Evolutionary conservation across 2,113 vertebrate genomes (phyloP).

Genomic region (Anser cygnoides): DNA sequence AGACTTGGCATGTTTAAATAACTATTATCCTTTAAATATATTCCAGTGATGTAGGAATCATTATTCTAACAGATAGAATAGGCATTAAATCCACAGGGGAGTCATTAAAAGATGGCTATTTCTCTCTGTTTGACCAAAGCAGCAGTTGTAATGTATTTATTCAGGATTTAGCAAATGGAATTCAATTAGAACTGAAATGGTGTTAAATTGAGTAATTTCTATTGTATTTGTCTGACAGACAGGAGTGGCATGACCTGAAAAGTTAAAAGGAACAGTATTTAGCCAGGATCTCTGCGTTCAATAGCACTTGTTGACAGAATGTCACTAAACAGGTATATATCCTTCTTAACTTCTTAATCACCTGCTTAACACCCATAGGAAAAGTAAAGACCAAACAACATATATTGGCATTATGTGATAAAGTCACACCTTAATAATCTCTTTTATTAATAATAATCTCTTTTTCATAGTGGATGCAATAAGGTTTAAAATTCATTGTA

Average conservation of each 20-base stretch:
- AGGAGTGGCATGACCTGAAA: slow-evolving; percentile 57
- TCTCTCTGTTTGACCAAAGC: slow-evolving; percentile 74
- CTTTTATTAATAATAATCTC: neutral
- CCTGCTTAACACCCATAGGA: neutral
- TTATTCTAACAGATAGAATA: slow-evolving; percentile 76
- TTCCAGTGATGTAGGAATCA: slow-evolving; percentile 70
- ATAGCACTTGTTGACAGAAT: slow-evolving; percentile 25
- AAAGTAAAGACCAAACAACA: neutral
- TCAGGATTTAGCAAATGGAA: slow-evolving; percentile 82
- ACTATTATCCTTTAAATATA: slow-evolving; percentile 73
- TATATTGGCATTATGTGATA: neutral
- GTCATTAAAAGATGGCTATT: slow-evolving; percentile 77
- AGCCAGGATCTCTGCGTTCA: neutral
- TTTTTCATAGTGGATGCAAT: neutral
- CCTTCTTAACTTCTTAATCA: slow-evolving; percentile 36
- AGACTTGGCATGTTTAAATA: slow-evolving; percentile 75
- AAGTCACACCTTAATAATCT: slow-evolving; percentile 2
- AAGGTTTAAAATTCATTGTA: neutral
- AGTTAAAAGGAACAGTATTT: slow-evolving; percentile 16
- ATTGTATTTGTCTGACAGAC: slow-evolving; percentile 72
- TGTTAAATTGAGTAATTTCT: slow-evolving; percentile 81
- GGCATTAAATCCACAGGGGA: slow-evolving; percentile 77
- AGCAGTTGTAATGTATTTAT: slow-evolving; percentile 77
- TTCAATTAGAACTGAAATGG: slow-evolving; percentile 79
- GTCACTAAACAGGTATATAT: slow-evolving; percentile 3